Evolutionary conservation across 1,140 invertebrate species (phyloP).

Genomic region (Neotoxoptera formosana): DNA sequence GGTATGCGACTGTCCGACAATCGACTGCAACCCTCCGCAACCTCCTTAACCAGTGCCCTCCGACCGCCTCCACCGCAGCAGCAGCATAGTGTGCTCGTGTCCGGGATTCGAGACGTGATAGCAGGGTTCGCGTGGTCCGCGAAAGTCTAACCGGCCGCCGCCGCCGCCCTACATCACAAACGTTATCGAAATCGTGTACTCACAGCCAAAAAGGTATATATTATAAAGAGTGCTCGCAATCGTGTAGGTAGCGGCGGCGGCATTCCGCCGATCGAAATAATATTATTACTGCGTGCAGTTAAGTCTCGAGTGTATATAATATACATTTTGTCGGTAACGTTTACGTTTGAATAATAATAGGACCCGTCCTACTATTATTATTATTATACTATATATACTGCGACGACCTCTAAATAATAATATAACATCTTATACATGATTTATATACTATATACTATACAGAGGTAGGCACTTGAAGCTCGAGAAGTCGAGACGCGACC

Average conservation of each 20-base stretch:
- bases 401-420: neutral
- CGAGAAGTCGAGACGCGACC: neutral
- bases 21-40: neutral
- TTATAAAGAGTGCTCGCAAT: no score
- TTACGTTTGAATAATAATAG: neutral
- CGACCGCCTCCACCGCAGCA: no score
- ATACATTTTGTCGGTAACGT: neutral
- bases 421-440: neutral
- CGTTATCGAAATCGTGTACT: neutral
- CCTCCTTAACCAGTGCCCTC: no score
- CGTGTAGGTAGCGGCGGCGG: no score
- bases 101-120: neutral
- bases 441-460: neutral
- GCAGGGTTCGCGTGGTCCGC: neutral
- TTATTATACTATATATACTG: neutral
- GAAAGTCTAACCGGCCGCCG: neutral
- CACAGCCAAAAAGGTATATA: neutral
- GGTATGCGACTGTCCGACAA: neutral
- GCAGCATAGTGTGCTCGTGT: no score
- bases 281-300: neutral
- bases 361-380: neutral
- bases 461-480: neutral
- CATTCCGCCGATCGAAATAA: neutral
- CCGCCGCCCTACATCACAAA: neutral
- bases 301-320: neutral